Percentiles rank a stretch among this genome's conserved stretches.
Evolutionary conservation across 1,140 invertebrate species (phyloP).

Genomic region (Leptopilina boulardi): DNA sequence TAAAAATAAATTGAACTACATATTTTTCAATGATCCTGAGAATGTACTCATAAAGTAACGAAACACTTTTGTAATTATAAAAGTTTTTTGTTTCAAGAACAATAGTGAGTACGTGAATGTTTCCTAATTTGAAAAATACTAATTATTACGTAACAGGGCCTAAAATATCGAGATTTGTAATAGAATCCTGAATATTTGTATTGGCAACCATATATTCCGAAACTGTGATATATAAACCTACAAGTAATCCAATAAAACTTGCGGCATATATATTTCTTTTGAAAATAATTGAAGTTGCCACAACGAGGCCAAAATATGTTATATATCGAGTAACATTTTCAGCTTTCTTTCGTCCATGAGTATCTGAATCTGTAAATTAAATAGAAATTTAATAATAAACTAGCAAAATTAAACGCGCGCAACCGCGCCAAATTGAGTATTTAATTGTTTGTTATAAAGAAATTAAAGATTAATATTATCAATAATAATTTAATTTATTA

Average conservation of each 20-base stretch:
- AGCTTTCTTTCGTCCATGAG: constrained; percentile 68
- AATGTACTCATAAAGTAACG: neutral
- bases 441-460: too few species aligned
- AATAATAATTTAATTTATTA: too few species aligned
- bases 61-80: too few species aligned
- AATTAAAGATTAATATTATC: too few species aligned
- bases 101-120: neutral
- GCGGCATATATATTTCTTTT: constrained; percentile 85
- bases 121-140: neutral
- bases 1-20: too few species aligned
- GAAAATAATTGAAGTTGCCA: constrained; percentile 89
- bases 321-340: constrained; percentile 84
- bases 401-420: too few species aligned
- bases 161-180: constrained; percentile 59
- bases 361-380: constrained; percentile 74
- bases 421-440: too few species aligned
- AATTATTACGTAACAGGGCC: constrained; percentile 33
- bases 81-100: neutral
- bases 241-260: constrained; percentile 83
- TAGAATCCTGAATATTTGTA: constrained; percentile 64
- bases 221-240: constrained; percentile 85
- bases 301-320: constrained; percentile 87
- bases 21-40: too few species aligned
- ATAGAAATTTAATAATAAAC: constrained; percentile 39
- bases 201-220: constrained; percentile 83